phyloP scores from a whole-genome alignment of 2,797 vertebrate species.

The Megaceryle alcyon region DNA sequence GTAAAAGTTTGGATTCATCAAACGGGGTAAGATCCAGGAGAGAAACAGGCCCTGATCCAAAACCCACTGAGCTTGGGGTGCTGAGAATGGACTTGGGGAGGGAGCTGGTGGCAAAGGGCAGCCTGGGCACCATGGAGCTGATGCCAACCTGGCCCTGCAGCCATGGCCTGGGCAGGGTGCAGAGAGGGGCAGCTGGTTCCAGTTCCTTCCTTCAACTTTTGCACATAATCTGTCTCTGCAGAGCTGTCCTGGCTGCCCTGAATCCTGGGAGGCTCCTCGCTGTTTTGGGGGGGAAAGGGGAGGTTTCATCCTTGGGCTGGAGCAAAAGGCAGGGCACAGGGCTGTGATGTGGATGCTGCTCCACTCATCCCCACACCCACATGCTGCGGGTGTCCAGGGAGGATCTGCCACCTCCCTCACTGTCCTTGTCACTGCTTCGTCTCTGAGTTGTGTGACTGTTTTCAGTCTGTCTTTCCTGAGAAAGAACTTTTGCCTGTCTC shows the following conservation, averaged over 20 bases:
- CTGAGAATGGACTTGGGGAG: fast-evolving
- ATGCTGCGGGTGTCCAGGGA: neutral
- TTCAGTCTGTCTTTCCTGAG: neutral
- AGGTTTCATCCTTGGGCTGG: neutral
- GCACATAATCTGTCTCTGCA: neutral
- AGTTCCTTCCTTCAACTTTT: neutral
- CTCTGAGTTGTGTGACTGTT: neutral
- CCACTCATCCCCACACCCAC: fast-evolving
- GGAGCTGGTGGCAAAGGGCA: fast-evolving
- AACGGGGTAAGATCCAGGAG: neutral
- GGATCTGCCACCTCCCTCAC: neutral
- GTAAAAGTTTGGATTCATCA: neutral
- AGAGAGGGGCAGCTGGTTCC: neutral
- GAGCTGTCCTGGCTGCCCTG: neutral
- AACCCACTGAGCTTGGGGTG: neutral
- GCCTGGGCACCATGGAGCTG: neutral
- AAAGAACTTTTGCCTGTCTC: neutral
- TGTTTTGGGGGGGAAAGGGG: neutral
- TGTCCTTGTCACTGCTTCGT: neutral
- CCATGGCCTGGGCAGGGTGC: fast-evolving
- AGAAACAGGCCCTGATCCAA: neutral
- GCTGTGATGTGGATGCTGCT: neutral
- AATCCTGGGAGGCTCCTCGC: neutral
- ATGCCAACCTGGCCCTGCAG: neutral
- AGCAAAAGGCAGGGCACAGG: neutral